phyloP scores from a whole-genome alignment of 2,888 invertebrate species.

The Phaonia tiefii region DNA sequence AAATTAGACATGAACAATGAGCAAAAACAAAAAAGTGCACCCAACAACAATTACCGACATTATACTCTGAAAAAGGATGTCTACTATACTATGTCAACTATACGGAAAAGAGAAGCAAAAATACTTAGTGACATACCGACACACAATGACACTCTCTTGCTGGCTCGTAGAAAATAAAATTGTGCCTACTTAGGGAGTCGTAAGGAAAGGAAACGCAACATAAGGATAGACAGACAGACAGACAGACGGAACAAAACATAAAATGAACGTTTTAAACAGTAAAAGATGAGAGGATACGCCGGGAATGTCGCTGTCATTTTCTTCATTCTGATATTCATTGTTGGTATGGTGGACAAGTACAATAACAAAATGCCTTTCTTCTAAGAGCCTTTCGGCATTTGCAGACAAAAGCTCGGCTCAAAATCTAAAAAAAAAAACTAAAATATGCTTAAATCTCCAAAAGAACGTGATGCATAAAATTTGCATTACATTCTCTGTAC shows the following conservation, averaged over 20 bases:
- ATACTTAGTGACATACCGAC: slow-evolving; percentile 7
- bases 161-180: neutral
- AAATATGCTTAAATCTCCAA: slow-evolving; percentile 48
- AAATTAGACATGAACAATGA: slow-evolving; percentile 24
- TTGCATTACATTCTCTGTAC: slow-evolving; percentile 37
- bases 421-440: slow-evolving; percentile 1
- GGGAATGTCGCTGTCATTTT: neutral
- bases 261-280: neutral
- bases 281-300: neutral
- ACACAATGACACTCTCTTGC: no score
- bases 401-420: slow-evolving; percentile 22
- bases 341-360: neutral
- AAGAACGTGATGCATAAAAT: slow-evolving; percentile 51
- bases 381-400: slow-evolving; percentile 36
- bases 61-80: slow-evolving; percentile 25
- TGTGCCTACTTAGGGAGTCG: neutral
- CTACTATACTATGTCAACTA: slow-evolving; percentile 35
- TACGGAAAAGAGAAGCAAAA: slow-evolving; percentile 22
- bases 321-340: no score
- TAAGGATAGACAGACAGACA: neutral
- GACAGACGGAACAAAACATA: no score
- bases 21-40: slow-evolving; percentile 22
- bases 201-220: neutral
- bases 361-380: neutral
- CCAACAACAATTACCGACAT: slow-evolving; percentile 19